Percentiles rank a stretch among this genome's conserved stretches.
These are phyloP conservation scores for Microplitis mediator DNA, from an alignment of 1,140 invertebrate species.

Conservation along the genomic window DNA sequence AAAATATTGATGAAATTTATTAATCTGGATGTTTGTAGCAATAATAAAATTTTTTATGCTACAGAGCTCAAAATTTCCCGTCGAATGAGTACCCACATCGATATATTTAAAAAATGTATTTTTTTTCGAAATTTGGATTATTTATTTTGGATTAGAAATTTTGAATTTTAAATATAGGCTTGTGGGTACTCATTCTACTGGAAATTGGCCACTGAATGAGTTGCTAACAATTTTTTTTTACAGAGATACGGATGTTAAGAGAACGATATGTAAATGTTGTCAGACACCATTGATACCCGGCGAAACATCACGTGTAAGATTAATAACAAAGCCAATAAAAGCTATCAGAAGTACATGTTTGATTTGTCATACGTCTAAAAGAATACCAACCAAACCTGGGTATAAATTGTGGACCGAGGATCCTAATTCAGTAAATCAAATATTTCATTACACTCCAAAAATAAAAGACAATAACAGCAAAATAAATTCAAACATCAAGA, in stretches of 20 bases:
- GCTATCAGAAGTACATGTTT: slow-evolving; percentile 50
- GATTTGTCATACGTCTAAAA: slow-evolving; percentile 43
- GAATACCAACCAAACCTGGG: slow-evolving; percentile 46
- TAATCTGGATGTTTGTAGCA: too few relatives aligned
- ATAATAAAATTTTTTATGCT: too few relatives aligned
- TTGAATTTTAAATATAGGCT: too few relatives aligned
- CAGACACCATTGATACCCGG: slow-evolving; percentile 56
- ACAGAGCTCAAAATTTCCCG: too few relatives aligned
- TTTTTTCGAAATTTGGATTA: too few relatives aligned
- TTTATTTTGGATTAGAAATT: too few relatives aligned
- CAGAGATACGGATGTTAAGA: slow-evolving; percentile 55
- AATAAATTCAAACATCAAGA: too few relatives aligned
- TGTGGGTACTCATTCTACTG: too few relatives aligned
- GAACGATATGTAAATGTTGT: slow-evolving; percentile 54
- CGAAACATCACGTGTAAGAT: slow-evolving; percentile 52
- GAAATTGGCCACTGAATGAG: too few relatives aligned
- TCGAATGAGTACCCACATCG: too few relatives aligned
- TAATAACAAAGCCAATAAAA: slow-evolving; percentile 51
- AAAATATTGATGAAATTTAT: too few relatives aligned
- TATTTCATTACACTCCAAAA: slow-evolving; percentile 46
- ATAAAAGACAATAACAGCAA: background rate
- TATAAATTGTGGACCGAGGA: slow-evolving; percentile 53
- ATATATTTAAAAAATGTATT: too few relatives aligned
- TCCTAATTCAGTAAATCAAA: slow-evolving; percentile 43
- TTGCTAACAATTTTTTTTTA: background rate